Conservation (phyloP, 2,113 vertebrate species). For the Oenanthe melanoleuca region DNA sequence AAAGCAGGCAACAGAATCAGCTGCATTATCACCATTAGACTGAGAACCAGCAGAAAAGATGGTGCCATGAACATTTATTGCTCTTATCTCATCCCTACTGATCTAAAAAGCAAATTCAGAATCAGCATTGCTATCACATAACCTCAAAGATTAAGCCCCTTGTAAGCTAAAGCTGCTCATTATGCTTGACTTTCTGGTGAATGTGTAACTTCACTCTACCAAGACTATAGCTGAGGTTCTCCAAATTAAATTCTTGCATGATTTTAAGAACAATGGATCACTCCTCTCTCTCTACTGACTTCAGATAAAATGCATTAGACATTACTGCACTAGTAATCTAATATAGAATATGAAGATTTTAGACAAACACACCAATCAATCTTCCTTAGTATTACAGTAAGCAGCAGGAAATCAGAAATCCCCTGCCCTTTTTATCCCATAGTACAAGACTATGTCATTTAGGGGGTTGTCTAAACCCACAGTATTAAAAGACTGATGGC, state of each 20-base stretch:
- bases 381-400: not conserved
- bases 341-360: not conserved
- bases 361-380: not conserved
- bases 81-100: not conserved
- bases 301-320: not conserved
- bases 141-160: not conserved
- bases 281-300: not conserved
- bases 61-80: not conserved
- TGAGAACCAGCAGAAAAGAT: not conserved
- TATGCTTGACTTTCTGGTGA: not conserved
- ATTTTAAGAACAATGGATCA: not conserved
- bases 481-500: not conserved
- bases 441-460: not conserved
- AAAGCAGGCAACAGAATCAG: not conserved
- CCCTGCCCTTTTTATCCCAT: not conserved
- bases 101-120: not conserved
- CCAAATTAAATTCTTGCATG: not conserved
- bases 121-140: not conserved
- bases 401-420: not conserved
- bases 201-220: not conserved
- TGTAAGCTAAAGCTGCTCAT: not conserved
- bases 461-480: not conserved
- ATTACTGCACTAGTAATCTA: not conserved
- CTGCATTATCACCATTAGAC: not conserved
- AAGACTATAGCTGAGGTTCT: not conserved